Percentiles rank a stretch among this genome's conserved stretches.
Evolutionary conservation across 2,888 invertebrate species (phyloP).

Genomic region (Drosophila subsilvestris): DNA sequence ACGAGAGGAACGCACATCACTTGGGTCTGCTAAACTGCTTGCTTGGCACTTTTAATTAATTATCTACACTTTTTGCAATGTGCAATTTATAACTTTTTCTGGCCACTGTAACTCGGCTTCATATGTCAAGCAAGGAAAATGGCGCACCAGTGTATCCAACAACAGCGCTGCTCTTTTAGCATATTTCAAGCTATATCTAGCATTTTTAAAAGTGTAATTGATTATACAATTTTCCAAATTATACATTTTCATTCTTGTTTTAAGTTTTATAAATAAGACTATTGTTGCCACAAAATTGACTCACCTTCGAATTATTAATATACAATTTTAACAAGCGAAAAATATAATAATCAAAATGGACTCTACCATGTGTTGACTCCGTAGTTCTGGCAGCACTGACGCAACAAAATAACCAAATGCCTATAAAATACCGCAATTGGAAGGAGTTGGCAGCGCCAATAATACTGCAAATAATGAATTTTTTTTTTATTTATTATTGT

Average conservation of each 20-base stretch:
- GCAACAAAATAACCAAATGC: not conserved
- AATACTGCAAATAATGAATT: not conserved
- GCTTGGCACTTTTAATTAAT: constrained; percentile 29
- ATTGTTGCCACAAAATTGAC: no score
- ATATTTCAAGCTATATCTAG: not conserved
- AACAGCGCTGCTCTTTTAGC: not conserved
- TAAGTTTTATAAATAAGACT: no score
- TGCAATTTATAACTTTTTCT: constrained; percentile 55
- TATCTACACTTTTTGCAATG: constrained; percentile 58
- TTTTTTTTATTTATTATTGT: not conserved
- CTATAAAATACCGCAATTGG: not conserved
- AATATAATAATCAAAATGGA: no score
- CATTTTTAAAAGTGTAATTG: no score
- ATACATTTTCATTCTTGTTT: no score
- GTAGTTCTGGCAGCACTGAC: no score
- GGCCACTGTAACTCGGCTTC: constrained; percentile 70
- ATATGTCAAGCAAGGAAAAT: constrained; percentile 72
- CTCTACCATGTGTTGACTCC: no score
- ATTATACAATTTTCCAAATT: no score
- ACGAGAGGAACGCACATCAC: constrained; percentile 20
- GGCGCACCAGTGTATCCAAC: constrained; percentile 58
- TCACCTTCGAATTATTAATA: no score
- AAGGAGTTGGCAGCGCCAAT: constrained; percentile 16
- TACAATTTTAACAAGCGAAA: no score
- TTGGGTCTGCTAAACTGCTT: constrained; percentile 27